These are phyloP conservation scores for Psilopogon haemacephalus DNA, from an alignment of 2,113 vertebrate genomes.

Conservation along the genomic window DNA sequence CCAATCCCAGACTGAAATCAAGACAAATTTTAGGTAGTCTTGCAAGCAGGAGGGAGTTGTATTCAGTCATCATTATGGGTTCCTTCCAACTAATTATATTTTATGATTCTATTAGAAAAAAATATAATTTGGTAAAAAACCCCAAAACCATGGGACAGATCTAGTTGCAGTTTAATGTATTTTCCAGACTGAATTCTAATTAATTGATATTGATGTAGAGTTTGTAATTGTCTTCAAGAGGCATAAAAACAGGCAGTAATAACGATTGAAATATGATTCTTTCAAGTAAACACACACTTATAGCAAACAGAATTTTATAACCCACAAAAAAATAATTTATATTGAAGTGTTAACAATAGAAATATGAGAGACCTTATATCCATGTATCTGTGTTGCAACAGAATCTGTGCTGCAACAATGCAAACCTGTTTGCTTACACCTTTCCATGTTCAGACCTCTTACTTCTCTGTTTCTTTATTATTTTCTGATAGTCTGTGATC, in stretches of 20 bases:
- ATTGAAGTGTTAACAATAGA: neutral
- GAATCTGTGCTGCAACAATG: neutral
- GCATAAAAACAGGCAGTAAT: neutral
- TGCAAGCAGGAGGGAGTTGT: neutral
- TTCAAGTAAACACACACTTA: neutral
- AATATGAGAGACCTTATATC: neutral
- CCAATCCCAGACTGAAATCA: neutral
- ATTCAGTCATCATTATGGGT: neutral
- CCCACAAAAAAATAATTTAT: accelerated
- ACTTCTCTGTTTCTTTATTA: neutral
- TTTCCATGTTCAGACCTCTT: neutral
- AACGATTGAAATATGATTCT: neutral
- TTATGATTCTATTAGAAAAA: neutral
- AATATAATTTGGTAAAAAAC: neutral
- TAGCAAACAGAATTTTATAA: neutral
- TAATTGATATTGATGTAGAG: neutral
- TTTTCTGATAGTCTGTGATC: neutral
- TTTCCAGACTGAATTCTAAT: neutral
- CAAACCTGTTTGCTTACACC: neutral
- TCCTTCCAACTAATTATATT: accelerated
- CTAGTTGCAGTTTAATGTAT: neutral
- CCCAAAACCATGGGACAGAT: too few relatives aligned
- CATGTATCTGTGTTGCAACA: neutral
- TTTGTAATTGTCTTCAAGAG: neutral
- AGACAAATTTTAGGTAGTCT: neutral